These are phyloP conservation scores for Xerus rutilus DNA, from an alignment of 2,797 vertebrate genomes.

Conservation along the genomic window DNA sequence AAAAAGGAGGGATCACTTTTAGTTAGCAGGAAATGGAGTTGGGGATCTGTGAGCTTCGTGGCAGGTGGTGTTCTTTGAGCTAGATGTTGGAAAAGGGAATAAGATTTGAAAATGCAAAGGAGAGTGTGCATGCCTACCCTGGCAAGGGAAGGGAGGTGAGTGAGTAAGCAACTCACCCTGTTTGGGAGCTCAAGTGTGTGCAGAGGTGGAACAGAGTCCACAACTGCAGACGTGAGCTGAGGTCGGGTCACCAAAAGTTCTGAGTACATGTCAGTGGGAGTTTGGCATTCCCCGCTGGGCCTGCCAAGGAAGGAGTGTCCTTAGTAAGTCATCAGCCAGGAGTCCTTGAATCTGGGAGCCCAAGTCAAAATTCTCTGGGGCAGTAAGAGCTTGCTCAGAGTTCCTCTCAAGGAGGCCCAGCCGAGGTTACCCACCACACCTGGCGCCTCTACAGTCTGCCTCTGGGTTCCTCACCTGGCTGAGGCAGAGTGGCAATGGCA, in stretches of 20 bases:
- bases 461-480: neutral
- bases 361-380: neutral
- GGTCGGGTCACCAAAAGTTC: neutral
- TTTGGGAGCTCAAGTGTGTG: neutral
- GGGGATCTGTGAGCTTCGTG: neutral
- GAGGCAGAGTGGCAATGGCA: neutral
- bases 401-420: neutral
- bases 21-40: neutral
- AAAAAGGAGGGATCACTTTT: neutral
- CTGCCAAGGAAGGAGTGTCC: conserved; percentile 6
- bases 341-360: neutral
- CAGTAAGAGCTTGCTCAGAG: neutral
- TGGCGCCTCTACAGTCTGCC: neutral
- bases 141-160: neutral
- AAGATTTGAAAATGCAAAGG: neutral
- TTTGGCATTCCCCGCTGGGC: neutral
- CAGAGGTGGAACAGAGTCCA: neutral
- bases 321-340: neutral
- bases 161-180: neutral
- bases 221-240: neutral
- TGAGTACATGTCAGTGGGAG: neutral
- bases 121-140: neutral
- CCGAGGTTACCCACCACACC: neutral
- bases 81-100: neutral
- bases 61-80: neutral